Evolutionary conservation across 2,888 invertebrate genomes (phyloP).

Genomic region (Papilio demoleus): DNA sequence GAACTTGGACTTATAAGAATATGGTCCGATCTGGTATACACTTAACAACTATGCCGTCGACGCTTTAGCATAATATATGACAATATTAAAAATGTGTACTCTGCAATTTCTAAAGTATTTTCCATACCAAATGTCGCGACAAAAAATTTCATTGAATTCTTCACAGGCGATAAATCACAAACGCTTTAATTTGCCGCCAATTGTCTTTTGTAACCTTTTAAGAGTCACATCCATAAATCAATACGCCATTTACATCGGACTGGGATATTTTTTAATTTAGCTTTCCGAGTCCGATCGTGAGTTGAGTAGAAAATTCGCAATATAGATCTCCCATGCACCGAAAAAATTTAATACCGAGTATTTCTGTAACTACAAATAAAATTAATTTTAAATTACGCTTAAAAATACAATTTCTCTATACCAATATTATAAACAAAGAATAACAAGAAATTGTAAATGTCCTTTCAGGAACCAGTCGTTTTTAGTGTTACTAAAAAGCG

Average conservation of each 20-base stretch:
- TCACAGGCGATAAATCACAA: constrained; percentile 16
- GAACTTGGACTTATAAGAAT: too few relatives aligned
- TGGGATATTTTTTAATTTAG: constrained; percentile 33
- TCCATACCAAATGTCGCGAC: not conserved
- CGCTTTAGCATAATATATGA: not conserved
- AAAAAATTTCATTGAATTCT: constrained; percentile 1
- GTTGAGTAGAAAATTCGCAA: constrained; percentile 15
- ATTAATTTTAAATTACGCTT: too few relatives aligned
- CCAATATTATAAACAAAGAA: too few relatives aligned
- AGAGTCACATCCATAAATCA: constrained; percentile 13
- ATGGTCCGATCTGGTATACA: too few relatives aligned
- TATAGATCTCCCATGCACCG: not conserved
- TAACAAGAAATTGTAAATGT: too few relatives aligned
- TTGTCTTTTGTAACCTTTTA: constrained; percentile 11
- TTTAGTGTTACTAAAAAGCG: not conserved
- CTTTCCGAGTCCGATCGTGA: constrained; percentile 20
- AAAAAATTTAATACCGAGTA: constrained; percentile 19
- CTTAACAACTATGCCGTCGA: too few relatives aligned
- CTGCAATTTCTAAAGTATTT: not conserved
- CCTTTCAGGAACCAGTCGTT: too few relatives aligned
- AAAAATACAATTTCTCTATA: too few relatives aligned
- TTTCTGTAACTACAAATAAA: not conserved
- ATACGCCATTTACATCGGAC: constrained; percentile 11
- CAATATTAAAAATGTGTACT: not conserved
- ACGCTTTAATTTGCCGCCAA: constrained; percentile 21